Base-by-base conservation (phyloP, 2,888 invertebrate species). In the Pinctada fucata region DNA sequence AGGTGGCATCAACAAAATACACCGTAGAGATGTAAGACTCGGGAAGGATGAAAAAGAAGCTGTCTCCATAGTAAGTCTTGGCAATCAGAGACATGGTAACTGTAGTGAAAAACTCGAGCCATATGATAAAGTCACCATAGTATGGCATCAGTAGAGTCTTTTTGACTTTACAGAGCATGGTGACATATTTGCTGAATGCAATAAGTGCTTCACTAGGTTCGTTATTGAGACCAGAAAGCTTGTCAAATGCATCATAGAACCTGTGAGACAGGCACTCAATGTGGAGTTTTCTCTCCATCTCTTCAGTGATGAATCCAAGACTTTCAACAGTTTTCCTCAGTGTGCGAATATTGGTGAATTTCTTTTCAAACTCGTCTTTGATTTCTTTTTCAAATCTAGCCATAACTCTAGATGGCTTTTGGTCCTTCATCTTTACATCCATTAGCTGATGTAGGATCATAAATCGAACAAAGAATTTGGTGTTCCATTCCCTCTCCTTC, bases 151-250 rank as follows among this genome's bases (percentile, higher is more conserved):
- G 78, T 3, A 76, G 58, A 0, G 31, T 58, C 16, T 72, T 49
- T 45, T 75, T 66, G 51, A 79, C 78, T 5, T 72, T 76, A 31
- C 79, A 70, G 3, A 86, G 72, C 5, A 84, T 69, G 48, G 76
- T 79, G 4, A 86, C 75, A 71, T 87, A 88, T 76, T 85, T 87
- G n/a, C 83, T 84, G 74, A 87, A 88, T 58, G 83, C 72, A 74
- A 84, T 83, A 4, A 87, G 51, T 31, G 89, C 84, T 68, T 85
- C 85, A 10, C 76, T 79, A 2, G 87, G 87, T 70, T 88, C 80
- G 48, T 79, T 72, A 3, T 68, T 68, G 13, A 72, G 16, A 3
- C 51, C 63, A 6, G 80, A 69, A 31, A 86, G 73, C 13, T 77
- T 65, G n/a, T 66, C 16, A 71, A 81, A 78, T 1, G 84, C 84